Base-by-base conservation (phyloP, 2,113 vertebrate genomes). In the Corynorhinus townsendii region DNA sequence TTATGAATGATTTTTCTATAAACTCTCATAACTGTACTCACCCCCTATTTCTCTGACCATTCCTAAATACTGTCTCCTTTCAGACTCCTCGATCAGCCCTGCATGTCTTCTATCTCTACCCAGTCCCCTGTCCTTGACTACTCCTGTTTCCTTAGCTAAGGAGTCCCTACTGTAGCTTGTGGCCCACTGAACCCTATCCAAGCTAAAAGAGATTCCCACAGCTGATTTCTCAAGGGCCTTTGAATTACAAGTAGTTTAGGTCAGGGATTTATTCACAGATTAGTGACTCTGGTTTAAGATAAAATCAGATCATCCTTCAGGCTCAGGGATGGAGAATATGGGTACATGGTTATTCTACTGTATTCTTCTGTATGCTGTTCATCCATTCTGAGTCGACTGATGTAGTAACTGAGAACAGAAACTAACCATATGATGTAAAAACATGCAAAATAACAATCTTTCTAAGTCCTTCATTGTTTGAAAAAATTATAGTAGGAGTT, bases 221-320 rank as follows among this genome's bases (percentile, higher is more conserved):
- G 28, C 43, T 86, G 73, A 83, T 72, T 89, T 94, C 79, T 91
- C 26, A 86, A 84, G 40, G 79, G 56, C 8, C 33, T 86, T 80
- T 92, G 49, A n/a, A 86, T 96, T 79, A 93, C 26, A 69, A 86
- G 43, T 62, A 71, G 11, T 68, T 95, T 85, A 52, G 24, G 89
- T 91, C 62, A 64, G 26, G 71, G 54, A 64, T 59, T 52, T 77
- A 49, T 47, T 77, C 45, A 77, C 47, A n/a, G 93, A 92, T 93
- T 87, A 85, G 72, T 94, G 59, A 95, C 47, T 93, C 88, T 73
- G 73, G 22, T 83, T 93, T 82, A 93, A 94, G 76, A 83, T 96
- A 96, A 82, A 95, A 93, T 94, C 91, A 91, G 84, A 94, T 76
- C 38, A 94, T 35, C 26, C 52, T 88, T 92, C 22, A 49, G 68